These are phyloP conservation scores for Bujurquina vittata DNA, from an alignment of 2,113 vertebrate genomes.

Conservation along the genomic window DNA sequence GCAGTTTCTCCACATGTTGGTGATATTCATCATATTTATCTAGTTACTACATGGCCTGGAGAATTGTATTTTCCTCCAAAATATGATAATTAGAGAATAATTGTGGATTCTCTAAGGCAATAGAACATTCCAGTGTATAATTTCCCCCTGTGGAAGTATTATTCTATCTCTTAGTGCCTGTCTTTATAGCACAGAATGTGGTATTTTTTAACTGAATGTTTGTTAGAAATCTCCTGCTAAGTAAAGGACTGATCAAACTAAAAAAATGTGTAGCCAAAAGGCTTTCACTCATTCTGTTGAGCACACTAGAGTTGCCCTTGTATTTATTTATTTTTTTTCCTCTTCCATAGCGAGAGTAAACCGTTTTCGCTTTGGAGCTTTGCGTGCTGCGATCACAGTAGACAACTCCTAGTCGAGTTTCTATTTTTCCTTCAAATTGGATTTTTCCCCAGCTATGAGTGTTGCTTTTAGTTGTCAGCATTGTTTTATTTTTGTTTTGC, in stretches of 20 bases:
- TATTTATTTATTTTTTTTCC: not conserved
- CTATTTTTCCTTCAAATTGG: constrained; percentile 1
- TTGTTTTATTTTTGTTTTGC: constrained; percentile 39
- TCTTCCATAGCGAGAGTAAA: not conserved
- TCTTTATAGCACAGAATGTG: not conserved
- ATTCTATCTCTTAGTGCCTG: not conserved
- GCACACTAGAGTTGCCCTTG: not conserved
- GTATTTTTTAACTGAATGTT: not conserved
- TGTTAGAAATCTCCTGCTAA: constrained; percentile 4
- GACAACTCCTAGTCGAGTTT: constrained; percentile 1
- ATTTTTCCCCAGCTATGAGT: constrained; percentile 7
- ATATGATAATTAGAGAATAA: constrained; percentile 3
- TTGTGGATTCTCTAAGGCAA: constrained; percentile 1
- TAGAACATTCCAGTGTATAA: not conserved
- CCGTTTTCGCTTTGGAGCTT: not conserved
- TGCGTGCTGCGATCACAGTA: not conserved
- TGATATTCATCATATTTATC: constrained; percentile 2
- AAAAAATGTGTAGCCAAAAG: not conserved
- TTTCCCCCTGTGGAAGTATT: not conserved
- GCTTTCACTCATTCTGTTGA: not conserved
- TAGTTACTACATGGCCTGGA: not conserved
- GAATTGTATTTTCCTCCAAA: constrained; percentile 1
- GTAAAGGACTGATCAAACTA: not conserved
- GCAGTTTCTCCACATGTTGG: not conserved
- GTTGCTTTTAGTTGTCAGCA: constrained; percentile 23